These are phyloP conservation scores for Platerodrilus igneus DNA, from an alignment of 2,888 invertebrate genomes.

Conservation along the genomic window DNA sequence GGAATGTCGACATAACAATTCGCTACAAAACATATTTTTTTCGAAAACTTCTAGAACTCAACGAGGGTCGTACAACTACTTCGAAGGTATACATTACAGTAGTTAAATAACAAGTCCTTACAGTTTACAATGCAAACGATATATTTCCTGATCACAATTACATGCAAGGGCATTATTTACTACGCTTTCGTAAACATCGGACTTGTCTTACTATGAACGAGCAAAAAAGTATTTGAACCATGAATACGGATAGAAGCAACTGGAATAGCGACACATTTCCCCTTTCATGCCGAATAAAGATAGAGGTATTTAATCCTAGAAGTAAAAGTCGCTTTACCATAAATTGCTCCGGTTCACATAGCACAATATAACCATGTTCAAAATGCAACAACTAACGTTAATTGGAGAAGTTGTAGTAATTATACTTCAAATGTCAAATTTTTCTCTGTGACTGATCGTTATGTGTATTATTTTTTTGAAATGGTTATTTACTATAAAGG, in stretches of 20 bases:
- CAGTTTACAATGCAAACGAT: too few species aligned
- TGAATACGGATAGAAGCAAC: too few species aligned
- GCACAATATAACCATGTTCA: constrained; percentile 15
- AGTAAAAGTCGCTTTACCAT: constrained; percentile 17
- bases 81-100: too few species aligned
- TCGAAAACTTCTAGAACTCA: too few species aligned
- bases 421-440: constrained; percentile 12
- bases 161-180: constrained; percentile 17
- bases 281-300: constrained; percentile 12
- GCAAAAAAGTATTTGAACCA: constrained; percentile 10
- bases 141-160: constrained; percentile 20
- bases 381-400: constrained; percentile 14
- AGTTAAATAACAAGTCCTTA: too few species aligned
- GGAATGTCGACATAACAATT: too few species aligned
- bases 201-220: constrained; percentile 11
- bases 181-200: constrained; percentile 15
- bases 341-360: constrained; percentile 20
- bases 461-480: constrained; percentile 12
- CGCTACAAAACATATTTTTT: too few species aligned
- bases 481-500: constrained; percentile 14
- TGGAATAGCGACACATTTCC: constrained; percentile 13
- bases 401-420: constrained; percentile 15
- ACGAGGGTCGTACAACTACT: too few species aligned
- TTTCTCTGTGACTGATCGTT: constrained; percentile 15
- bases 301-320: constrained; percentile 2